phyloP scores from a whole-genome alignment of 2,797 vertebrate genomes.

The Leuciscus waleckii region DNA sequence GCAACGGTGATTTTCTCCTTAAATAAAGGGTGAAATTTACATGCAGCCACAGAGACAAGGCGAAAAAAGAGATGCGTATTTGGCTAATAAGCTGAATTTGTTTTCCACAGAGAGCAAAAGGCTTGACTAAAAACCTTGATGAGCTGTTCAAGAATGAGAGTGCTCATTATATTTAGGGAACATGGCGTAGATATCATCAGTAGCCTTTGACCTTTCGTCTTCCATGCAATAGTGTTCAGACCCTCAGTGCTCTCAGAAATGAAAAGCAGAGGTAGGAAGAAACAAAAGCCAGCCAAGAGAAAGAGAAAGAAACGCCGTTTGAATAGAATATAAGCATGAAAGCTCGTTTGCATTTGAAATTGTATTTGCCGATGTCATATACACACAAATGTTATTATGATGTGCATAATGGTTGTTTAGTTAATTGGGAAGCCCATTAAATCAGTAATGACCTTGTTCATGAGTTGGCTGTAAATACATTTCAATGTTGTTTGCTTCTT shows the following conservation, averaged over 20 bases:
- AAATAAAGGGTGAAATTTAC: slow-evolving; percentile 68
- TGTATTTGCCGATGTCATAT: neutral
- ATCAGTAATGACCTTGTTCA: slow-evolving; percentile 18
- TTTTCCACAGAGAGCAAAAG: slow-evolving; percentile 17
- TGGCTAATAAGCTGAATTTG: slow-evolving; percentile 68
- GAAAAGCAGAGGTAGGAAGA: slow-evolving; percentile 5
- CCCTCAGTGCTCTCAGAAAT: slow-evolving; percentile 18
- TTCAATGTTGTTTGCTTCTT: slow-evolving; percentile 15
- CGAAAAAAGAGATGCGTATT: slow-evolving; percentile 69
- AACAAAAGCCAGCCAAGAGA: neutral
- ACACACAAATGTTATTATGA: neutral
- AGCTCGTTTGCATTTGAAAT: neutral
- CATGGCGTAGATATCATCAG: neutral
- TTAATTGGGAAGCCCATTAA: slow-evolving; percentile 6
- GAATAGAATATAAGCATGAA: neutral
- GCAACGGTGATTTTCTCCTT: slow-evolving; percentile 62
- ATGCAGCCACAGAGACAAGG: slow-evolving; percentile 66
- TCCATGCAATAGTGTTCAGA: slow-evolving; percentile 54
- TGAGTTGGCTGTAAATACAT: slow-evolving; percentile 10
- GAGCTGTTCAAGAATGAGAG: slow-evolving; percentile 37
- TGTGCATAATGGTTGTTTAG: neutral
- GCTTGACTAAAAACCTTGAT: slow-evolving; percentile 19
- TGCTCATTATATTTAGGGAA: slow-evolving; percentile 54
- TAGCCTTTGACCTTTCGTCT: slow-evolving; percentile 48
- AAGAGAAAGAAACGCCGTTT: neutral